Percentiles rank a stretch among this genome's conserved stretches.
Conservation (phyloP, 2,113 vertebrate genomes). For the Callithrix jacchus region DNA sequence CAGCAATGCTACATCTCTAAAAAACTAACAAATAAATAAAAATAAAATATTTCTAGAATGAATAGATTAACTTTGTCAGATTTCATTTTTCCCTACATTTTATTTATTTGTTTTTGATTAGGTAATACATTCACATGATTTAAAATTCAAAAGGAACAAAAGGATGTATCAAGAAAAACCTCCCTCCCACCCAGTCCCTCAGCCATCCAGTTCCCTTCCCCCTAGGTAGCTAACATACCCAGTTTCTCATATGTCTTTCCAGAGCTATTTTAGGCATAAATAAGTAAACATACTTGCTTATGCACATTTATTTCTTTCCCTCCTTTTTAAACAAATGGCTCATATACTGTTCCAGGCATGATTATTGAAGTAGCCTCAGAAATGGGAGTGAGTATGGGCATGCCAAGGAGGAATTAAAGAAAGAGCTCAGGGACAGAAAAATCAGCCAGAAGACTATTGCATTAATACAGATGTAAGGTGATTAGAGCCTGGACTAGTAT, state of each 20-base stretch:
- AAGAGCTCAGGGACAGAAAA: not conserved
- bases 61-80: constrained; percentile 40
- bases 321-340: constrained; percentile 45
- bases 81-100: constrained; percentile 52
- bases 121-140: constrained; percentile 59
- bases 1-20: not conserved
- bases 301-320: constrained; percentile 14
- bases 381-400: not conserved
- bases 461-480: not conserved
- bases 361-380: not conserved
- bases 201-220: not conserved
- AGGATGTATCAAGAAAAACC: not conserved
- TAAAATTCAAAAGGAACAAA: constrained; percentile 64
- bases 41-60: constrained; percentile 55
- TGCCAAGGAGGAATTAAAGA: not conserved
- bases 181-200: not conserved
- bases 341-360: not conserved
- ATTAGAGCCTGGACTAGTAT: not conserved
- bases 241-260: constrained; percentile 57
- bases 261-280: constrained; percentile 67
- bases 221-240: not conserved
- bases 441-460: not conserved
- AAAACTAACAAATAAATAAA: not conserved
- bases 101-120: constrained; percentile 68
- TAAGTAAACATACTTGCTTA: constrained; percentile 37